Evolutionary conservation across 1,140 invertebrate species (phyloP).

Genomic region (Orussus abietinus): DNA sequence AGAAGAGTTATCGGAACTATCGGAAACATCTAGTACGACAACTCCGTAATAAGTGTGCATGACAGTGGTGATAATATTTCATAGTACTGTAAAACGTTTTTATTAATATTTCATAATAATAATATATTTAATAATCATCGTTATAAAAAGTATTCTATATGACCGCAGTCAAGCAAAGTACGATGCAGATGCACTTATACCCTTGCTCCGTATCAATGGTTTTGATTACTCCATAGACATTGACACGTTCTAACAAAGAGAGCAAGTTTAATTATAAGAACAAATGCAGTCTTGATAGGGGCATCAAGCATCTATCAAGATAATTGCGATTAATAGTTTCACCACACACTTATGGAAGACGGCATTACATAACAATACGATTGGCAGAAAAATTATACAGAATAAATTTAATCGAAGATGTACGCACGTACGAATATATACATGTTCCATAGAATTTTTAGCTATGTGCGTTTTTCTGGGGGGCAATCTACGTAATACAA

Average conservation of each 20-base stretch:
- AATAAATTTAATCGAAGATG: too few relatives aligned
- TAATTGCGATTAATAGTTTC: slow-evolving; percentile 22
- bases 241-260: neutral
- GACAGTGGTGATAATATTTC: slow-evolving; percentile 9
- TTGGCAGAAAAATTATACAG: too few relatives aligned
- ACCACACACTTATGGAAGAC: too few relatives aligned
- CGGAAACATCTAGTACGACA: slow-evolving; percentile 6
- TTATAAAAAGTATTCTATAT: slow-evolving; percentile 39
- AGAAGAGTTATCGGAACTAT: neutral
- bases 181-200: slow-evolving; percentile 22
- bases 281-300: slow-evolving; percentile 26
- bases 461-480: too few relatives aligned
- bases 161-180: slow-evolving; percentile 32
- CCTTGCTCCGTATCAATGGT: too few relatives aligned
- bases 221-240: too few relatives aligned
- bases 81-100: slow-evolving; percentile 35
- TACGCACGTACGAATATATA: too few relatives aligned
- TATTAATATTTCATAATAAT: slow-evolving; percentile 46
- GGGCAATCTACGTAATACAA: too few relatives aligned
- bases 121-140: slow-evolving; percentile 43
- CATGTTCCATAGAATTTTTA: too few relatives aligned
- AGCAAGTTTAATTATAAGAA: slow-evolving; percentile 8
- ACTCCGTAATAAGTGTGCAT: slow-evolving; percentile 10
- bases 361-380: too few relatives aligned
- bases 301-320: slow-evolving; percentile 28